A percentile compares a stretch with the other conserved stretches of the same genome.
These are phyloP conservation scores for Epinephelus moara DNA, from an alignment of 2,113 vertebrate species.

Conservation along the genomic window DNA sequence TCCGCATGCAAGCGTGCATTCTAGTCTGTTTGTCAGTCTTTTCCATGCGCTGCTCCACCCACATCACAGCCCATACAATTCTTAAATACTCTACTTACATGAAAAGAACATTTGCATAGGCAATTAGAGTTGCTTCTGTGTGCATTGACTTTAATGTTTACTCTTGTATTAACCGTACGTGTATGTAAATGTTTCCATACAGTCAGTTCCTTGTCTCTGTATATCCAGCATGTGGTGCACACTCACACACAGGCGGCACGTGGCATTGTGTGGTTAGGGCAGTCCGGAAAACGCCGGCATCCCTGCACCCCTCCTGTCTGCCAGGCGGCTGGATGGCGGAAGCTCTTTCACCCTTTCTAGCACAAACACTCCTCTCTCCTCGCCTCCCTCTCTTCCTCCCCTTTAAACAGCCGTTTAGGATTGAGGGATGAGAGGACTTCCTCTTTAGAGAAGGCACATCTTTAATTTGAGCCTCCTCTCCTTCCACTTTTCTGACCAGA, in stretches of 20 bases:
- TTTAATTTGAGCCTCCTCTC: constrained; percentile 86
- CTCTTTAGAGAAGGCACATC: constrained; percentile 82
- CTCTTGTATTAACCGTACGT: constrained; percentile 31
- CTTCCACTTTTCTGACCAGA: constrained; percentile 86
- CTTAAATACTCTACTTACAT: constrained; percentile 67
- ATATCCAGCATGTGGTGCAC: constrained; percentile 26
- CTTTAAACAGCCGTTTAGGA: constrained; percentile 74
- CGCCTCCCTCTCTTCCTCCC: constrained; percentile 77
- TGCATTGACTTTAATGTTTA: constrained; percentile 26
- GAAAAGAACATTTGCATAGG: constrained; percentile 66
- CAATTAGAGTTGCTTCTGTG: constrained; percentile 46
- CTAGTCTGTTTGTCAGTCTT: constrained; percentile 68
- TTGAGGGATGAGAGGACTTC: constrained; percentile 83
- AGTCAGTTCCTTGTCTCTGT: constrained; percentile 20
- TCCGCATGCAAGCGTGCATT: constrained; percentile 64
- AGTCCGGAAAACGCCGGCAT: constrained; percentile 64
- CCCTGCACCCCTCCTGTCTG: constrained; percentile 76
- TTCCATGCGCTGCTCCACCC: constrained; percentile 67
- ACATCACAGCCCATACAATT: constrained; percentile 59
- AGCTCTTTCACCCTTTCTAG: constrained; percentile 71
- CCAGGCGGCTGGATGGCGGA: constrained; percentile 73
- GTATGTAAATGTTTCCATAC: constrained; percentile 30
- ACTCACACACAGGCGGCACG: constrained; percentile 46
- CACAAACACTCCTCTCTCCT: constrained; percentile 73
- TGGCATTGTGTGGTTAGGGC: constrained; percentile 74